phyloP scores from a whole-genome alignment of 2,888 invertebrate genomes.

The Drosophila buzzatii region DNA sequence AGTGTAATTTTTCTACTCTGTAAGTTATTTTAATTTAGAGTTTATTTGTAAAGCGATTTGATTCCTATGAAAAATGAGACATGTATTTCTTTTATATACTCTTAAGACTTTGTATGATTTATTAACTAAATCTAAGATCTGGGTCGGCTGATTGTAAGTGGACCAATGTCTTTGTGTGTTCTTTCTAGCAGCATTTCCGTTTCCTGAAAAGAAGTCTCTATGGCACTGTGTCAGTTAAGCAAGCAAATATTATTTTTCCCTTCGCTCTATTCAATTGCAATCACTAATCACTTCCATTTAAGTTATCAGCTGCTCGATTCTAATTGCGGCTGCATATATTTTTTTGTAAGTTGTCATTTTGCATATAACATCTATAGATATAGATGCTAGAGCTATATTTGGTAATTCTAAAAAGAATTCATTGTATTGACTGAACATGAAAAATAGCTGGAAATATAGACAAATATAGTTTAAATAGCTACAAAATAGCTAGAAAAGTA shows the following conservation, averaged over 20 bases:
- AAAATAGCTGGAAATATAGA: too few relatives aligned
- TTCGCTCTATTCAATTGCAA: slow-evolving; percentile 15
- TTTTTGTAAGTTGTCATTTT: too few relatives aligned
- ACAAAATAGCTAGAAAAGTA: too few relatives aligned
- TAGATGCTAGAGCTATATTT: too few relatives aligned
- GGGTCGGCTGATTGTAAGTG: background rate
- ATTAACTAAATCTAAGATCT: background rate
- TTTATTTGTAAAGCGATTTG: background rate
- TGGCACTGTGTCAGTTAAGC: background rate
- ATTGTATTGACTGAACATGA: too few relatives aligned
- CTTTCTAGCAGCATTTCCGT: background rate
- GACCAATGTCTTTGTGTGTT: background rate
- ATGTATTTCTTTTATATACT: background rate
- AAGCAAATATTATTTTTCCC: slow-evolving; percentile 16
- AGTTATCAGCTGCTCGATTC: slow-evolving; percentile 3
- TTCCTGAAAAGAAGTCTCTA: background rate
- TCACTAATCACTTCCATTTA: background rate
- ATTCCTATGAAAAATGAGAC: background rate
- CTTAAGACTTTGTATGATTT: background rate
- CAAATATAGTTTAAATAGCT: too few relatives aligned
- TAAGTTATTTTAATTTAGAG: background rate
- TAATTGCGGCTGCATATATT: background rate
- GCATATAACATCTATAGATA: too few relatives aligned
- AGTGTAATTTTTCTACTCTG: slow-evolving; percentile 19
- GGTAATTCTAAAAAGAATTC: too few relatives aligned